phyloP scores from a whole-genome alignment of 2,888 invertebrate genomes.

The Limnephilus marmoratus region DNA sequence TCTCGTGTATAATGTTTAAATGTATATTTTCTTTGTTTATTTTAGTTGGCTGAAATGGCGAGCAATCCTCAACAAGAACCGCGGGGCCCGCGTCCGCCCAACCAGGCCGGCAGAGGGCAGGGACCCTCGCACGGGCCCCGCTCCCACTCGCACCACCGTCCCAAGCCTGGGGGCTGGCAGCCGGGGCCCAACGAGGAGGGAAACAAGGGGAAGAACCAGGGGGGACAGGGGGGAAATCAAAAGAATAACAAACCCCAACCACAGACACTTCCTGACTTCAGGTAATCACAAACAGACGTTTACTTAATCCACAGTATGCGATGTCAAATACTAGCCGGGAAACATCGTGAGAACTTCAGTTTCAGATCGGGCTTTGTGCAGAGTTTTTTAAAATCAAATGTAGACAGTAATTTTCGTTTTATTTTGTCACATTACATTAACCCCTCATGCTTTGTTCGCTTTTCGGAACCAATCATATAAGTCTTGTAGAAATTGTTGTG shows the following conservation, averaged over 20 bases:
- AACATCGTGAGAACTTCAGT: too few species aligned
- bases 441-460: too few species aligned
- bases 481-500: too few species aligned
- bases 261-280: neutral
- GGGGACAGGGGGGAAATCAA: neutral
- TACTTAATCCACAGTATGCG: neutral
- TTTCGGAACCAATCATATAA: too few species aligned
- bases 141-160: neutral
- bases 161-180: slow-evolving; percentile 5
- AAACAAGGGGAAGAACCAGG: neutral
- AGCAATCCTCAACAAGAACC: slow-evolving; percentile 27
- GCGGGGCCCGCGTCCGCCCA: neutral
- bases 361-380: too few species aligned
- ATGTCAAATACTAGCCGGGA: too few species aligned
- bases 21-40: neutral
- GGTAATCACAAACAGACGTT: neutral
- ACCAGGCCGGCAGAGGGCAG: neutral
- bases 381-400: too few species aligned
- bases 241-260: neutral
- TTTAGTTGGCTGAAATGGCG: slow-evolving; percentile 36
- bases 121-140: slow-evolving; percentile 7
- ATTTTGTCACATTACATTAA: too few species aligned
- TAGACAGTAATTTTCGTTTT: too few species aligned
- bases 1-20: too few species aligned
- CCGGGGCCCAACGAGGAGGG: neutral